A percentile compares a stretch with the other conserved stretches of the same genome.
These are phyloP conservation scores for Peribatodes rhomboidaria DNA, from an alignment of 2,888 invertebrate genomes.

Conservation along the genomic window DNA sequence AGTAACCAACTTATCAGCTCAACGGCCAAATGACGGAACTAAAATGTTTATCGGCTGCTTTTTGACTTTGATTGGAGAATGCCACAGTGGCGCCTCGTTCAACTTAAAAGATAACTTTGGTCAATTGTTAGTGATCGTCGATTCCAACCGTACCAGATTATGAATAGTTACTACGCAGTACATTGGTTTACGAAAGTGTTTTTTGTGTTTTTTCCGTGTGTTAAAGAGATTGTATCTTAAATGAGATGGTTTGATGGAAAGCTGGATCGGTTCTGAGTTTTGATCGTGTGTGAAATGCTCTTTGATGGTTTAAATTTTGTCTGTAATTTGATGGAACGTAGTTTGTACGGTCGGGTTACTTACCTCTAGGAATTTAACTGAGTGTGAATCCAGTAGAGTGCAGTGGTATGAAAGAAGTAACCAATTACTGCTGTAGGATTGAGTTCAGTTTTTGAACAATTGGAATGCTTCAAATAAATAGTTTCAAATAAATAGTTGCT, in stretches of 20 bases:
- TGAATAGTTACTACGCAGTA: constrained; percentile 57
- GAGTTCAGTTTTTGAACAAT: neutral
- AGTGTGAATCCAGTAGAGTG: no score
- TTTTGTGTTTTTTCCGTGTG: constrained; percentile 63
- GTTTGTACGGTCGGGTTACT: neutral
- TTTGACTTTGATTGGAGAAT: neutral
- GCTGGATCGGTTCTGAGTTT: constrained; percentile 47
- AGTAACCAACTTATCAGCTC: neutral
- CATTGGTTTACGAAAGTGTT: constrained; percentile 76
- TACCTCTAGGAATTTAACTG: no score
- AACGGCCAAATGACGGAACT: neutral
- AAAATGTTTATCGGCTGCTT: neutral
- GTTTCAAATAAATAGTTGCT: no score
- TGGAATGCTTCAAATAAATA: no score
- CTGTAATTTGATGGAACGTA: neutral
- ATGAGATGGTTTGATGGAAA: constrained; percentile 54
- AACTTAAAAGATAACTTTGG: neutral
- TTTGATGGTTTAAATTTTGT: constrained; percentile 18
- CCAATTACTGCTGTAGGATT: no score
- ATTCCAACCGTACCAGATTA: constrained; percentile 53
- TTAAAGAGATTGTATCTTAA: constrained; percentile 58
- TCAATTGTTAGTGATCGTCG: constrained; percentile 76
- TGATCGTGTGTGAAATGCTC: constrained; percentile 43
- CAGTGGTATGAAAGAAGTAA: no score
- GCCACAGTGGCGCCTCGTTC: neutral